Evolutionary conservation across 1,140 invertebrate species (phyloP).

Genomic region (Conus ventricosus): DNA sequence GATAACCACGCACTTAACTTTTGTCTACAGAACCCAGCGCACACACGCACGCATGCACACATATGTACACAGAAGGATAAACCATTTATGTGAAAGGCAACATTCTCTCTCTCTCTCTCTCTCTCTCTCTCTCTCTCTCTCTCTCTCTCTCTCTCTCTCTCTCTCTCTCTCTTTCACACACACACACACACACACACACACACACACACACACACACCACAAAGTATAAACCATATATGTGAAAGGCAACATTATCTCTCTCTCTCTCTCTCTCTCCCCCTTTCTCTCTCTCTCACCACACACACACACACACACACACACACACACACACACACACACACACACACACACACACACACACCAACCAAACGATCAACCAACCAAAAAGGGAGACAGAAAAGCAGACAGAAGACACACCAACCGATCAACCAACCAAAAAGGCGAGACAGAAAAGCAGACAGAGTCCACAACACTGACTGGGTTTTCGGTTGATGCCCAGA

Average conservation of each 20-base stretch:
- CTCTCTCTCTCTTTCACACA: neutral
- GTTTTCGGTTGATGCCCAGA: conserved; percentile 69
- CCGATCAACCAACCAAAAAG: neutral
- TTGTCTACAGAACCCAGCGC: neutral
- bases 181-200: too few species aligned
- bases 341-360: too few species aligned
- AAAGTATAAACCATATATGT: neutral
- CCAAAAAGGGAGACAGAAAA: too few species aligned
- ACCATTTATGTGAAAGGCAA: neutral
- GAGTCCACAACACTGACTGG: conserved; percentile 46
- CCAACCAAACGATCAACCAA: too few species aligned
- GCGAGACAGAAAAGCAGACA: neutral
- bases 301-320: neutral
- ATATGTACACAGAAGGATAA: too few species aligned
- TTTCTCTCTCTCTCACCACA: neutral
- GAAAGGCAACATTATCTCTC: too few species aligned
- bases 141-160: neutral
- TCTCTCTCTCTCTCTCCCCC: too few species aligned
- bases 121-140: neutral
- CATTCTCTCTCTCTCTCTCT: neutral
- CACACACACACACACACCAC: too few species aligned
- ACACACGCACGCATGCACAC: too few species aligned
- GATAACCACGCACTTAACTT: too few species aligned
- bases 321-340: too few species aligned
- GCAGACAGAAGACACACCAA: too few species aligned